These are phyloP conservation scores for Lasiurus borealis DNA, from an alignment of 2,113 vertebrate species.

Conservation along the genomic window DNA sequence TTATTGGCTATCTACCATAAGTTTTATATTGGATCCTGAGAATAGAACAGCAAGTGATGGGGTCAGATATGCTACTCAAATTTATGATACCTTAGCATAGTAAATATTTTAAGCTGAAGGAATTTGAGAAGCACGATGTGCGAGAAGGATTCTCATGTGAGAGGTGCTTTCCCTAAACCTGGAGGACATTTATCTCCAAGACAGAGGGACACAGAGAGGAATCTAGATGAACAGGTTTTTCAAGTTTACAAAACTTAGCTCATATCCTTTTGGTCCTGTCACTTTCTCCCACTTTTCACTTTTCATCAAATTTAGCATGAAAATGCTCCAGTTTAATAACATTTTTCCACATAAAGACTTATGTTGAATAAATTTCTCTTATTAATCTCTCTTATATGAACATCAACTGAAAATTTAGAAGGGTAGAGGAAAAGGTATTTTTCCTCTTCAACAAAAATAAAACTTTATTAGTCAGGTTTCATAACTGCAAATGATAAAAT, in stretches of 20 bases:
- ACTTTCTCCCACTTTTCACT: background rate
- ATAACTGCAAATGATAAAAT: background rate
- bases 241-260: background rate
- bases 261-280: background rate
- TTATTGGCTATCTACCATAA: background rate
- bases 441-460: background rate
- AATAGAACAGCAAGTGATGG: background rate
- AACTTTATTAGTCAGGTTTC: constrained; percentile 37
- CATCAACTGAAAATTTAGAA: background rate
- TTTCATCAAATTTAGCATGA: background rate
- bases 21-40: background rate
- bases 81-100: background rate
- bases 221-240: background rate
- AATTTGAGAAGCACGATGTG: background rate
- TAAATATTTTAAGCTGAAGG: background rate
- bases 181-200: background rate
- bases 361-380: background rate
- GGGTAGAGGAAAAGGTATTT: background rate
- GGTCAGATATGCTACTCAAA: background rate
- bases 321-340: background rate
- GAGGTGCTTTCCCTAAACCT: background rate
- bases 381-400: background rate
- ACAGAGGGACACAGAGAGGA: background rate
- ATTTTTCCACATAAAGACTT: background rate
- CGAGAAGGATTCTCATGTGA: background rate